A percentile compares a stretch with the other conserved stretches of the same genome.
Evolutionary conservation across 2,113 vertebrate species (phyloP).

Genomic region (Maccullochella peelii): DNA sequence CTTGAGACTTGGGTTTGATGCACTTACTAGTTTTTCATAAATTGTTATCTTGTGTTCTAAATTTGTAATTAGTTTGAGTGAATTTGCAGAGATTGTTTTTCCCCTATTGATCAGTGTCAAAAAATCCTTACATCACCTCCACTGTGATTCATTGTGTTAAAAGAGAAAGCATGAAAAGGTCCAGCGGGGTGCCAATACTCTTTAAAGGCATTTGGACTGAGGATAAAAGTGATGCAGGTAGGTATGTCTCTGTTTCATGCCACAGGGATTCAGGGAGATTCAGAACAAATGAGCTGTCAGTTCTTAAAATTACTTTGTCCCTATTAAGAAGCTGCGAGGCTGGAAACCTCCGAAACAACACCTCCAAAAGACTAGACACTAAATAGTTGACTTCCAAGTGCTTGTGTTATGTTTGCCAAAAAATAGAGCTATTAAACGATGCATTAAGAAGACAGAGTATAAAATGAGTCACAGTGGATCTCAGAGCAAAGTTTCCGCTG

Average conservation of each 20-base stretch:
- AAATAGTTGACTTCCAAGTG: neutral
- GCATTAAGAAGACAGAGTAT: slow-evolving; percentile 11
- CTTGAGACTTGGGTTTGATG: neutral
- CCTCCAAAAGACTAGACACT: slow-evolving; percentile 3
- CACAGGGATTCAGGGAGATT: slow-evolving; percentile 18
- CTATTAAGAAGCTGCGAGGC: neutral
- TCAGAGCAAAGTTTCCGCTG: slow-evolving; percentile 16
- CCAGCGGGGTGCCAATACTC: slow-evolving; percentile 4
- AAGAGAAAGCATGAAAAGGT: slow-evolving; percentile 1
- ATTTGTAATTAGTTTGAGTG: neutral
- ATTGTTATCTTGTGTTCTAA: neutral
- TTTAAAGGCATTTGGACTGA: slow-evolving; percentile 27
- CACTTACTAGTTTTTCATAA: neutral
- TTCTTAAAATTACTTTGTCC: slow-evolving; percentile 30
- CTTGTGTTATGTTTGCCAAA: slow-evolving; percentile 22
- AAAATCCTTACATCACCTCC: neutral
- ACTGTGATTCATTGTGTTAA: neutral
- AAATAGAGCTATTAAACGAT: slow-evolving; percentile 23
- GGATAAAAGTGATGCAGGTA: slow-evolving; percentile 12
- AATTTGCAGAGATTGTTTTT: neutral
- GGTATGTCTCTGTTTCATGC: slow-evolving; percentile 4
- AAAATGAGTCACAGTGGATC: slow-evolving; percentile 37
- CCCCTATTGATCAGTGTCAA: neutral
- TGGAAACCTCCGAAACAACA: neutral
- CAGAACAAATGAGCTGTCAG: slow-evolving; percentile 38